These are phyloP conservation scores for Neolamprologus variostigma DNA, from an alignment of 2,113 vertebrate species.

Conservation along the genomic window DNA sequence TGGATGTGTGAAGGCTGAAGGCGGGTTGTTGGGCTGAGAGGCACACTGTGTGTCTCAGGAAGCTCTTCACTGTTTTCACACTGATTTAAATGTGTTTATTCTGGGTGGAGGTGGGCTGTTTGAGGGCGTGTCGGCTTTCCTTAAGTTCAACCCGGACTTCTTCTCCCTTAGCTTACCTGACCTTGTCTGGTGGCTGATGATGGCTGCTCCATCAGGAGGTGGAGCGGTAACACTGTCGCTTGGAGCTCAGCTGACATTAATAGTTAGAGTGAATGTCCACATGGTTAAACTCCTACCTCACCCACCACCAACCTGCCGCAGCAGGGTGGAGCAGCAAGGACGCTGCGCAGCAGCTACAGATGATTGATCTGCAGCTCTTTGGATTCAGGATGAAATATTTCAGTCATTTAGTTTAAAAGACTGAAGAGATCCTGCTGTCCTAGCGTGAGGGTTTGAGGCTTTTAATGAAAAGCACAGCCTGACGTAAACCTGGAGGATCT, in stretches of 20 bases:
- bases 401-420: background rate
- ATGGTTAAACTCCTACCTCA: background rate
- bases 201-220: background rate
- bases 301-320: background rate
- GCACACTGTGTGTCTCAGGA: background rate
- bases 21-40: background rate
- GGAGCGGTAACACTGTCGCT: constrained; percentile 1
- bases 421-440: background rate
- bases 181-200: constrained; percentile 24
- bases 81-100: constrained; percentile 10
- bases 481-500: background rate
- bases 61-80: background rate
- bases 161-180: background rate
- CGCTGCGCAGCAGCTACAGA: background rate
- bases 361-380: background rate
- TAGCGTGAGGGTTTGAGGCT: background rate
- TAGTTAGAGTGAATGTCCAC: constrained; percentile 17
- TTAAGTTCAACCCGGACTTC: background rate
- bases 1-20: background rate
- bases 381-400: background rate
- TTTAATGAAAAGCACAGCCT: background rate
- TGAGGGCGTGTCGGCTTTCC: background rate
- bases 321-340: background rate
- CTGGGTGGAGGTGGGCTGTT: background rate
- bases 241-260: constrained; percentile 26